Conservation (phyloP, 2,113 vertebrate genomes). For the Coptodon rendalli region DNA sequence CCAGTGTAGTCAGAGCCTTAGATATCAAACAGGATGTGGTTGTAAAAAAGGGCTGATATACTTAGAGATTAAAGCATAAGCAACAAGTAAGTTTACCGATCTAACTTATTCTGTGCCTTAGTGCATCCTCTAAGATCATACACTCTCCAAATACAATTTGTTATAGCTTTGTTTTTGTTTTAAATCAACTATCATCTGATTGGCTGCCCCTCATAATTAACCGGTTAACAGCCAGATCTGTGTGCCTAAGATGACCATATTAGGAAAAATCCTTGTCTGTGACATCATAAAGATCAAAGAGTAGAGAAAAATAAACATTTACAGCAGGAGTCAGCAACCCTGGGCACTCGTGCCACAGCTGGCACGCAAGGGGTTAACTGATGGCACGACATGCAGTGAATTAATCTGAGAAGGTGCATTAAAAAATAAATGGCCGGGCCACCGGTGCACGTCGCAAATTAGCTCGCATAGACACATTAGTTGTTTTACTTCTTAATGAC, state of each 20-base stretch:
- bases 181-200: neutral
- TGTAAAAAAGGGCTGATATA: neutral
- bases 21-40: neutral
- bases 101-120: neutral
- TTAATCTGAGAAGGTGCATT: neutral
- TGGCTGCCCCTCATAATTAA: neutral
- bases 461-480: neutral
- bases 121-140: neutral
- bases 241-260: neutral
- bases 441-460: too few relatives aligned
- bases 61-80: neutral
- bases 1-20: neutral
- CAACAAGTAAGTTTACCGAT: too few relatives aligned
- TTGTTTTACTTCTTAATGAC: neutral
- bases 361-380: fast-evolving
- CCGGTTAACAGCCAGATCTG: neutral
- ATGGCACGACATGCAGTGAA: fast-evolving
- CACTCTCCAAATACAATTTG: neutral
- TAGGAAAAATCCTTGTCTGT: neutral
- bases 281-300: neutral
- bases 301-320: neutral
- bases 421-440: too few relatives aligned
- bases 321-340: neutral
- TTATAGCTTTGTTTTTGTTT: neutral
- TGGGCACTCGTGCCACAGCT: fast-evolving